These are phyloP conservation scores for Notechis scutatus DNA, from an alignment of 2,113 vertebrate genomes.

Conservation along the genomic window DNA sequence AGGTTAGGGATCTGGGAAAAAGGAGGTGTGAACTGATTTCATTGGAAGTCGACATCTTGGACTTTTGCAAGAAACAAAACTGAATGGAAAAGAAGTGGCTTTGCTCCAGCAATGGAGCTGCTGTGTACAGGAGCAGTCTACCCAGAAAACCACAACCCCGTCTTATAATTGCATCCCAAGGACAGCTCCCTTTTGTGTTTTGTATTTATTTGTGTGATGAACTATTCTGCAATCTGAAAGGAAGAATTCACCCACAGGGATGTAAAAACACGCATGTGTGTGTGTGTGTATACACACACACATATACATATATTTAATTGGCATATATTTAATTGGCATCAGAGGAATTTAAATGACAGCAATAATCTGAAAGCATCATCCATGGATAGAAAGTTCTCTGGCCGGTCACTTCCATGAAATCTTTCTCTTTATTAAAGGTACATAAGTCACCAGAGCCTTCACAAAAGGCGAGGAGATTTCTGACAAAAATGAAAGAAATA, in stretches of 20 bases:
- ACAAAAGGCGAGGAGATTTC: slow-evolving; percentile 61
- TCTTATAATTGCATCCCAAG: not conserved
- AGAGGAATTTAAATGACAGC: slow-evolving; percentile 18
- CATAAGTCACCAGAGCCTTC: slow-evolving; percentile 52
- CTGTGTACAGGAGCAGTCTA: not conserved
- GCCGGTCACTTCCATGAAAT: not conserved
- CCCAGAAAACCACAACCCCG: not conserved
- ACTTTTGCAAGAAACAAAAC: not conserved
- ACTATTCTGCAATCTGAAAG: not conserved
- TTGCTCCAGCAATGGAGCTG: not conserved
- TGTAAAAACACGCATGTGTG: fast-evolving
- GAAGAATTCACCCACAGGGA: slow-evolving; percentile 23
- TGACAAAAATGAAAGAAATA: slow-evolving; percentile 45
- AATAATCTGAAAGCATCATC: slow-evolving; percentile 49
- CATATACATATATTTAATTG: not conserved
- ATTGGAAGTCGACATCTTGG: not conserved
- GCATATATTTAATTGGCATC: slow-evolving; percentile 33
- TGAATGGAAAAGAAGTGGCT: not conserved
- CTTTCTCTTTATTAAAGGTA: slow-evolving; percentile 17
- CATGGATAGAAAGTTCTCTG: slow-evolving; percentile 58
- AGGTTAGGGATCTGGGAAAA: not conserved
- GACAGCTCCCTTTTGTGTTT: not conserved
- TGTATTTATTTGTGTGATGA: not conserved
- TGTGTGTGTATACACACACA: too few relatives aligned
- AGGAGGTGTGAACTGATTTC: not conserved